Conservation (phyloP, 2,113 vertebrate genomes). For the Oncorhynchus kisutch region DNA sequence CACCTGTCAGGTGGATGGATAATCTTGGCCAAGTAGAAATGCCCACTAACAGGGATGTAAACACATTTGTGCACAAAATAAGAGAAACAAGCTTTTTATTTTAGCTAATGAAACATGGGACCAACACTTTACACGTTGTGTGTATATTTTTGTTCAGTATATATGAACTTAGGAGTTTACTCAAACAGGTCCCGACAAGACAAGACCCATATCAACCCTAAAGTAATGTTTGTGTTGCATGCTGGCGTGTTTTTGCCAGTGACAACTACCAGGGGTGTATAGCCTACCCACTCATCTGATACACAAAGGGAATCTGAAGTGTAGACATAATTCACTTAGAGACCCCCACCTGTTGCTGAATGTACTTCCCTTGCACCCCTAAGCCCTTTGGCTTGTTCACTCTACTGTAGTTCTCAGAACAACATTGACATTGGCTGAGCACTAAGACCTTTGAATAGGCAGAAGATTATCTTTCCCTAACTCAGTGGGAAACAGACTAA, state of each 20-base stretch:
- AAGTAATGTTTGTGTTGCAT: no score
- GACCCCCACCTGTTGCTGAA: neutral
- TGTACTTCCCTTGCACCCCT: neutral
- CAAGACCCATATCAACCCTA: no score
- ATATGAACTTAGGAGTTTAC: no score
- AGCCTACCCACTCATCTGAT: neutral
- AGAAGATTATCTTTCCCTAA: slow-evolving; percentile 37
- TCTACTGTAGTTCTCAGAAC: slow-evolving; percentile 12
- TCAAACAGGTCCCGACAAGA: no score
- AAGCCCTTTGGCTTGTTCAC: slow-evolving; percentile 20
- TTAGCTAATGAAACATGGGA: no score
- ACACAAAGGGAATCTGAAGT: neutral
- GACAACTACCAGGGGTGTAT: neutral
- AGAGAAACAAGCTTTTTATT: no score
- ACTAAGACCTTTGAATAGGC: slow-evolving; percentile 21
- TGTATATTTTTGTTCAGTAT: no score
- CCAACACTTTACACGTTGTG: no score
- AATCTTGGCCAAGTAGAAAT: no score
- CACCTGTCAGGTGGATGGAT: no score
- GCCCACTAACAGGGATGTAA: no score
- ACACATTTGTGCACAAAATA: no score
- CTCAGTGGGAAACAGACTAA: slow-evolving; percentile 33
- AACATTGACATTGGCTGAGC: slow-evolving; percentile 47
- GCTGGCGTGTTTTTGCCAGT: neutral
- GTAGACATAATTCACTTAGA: slow-evolving; percentile 7